Conservation (phyloP, 2,888 invertebrate species). For the Parnassius smintheus region DNA sequence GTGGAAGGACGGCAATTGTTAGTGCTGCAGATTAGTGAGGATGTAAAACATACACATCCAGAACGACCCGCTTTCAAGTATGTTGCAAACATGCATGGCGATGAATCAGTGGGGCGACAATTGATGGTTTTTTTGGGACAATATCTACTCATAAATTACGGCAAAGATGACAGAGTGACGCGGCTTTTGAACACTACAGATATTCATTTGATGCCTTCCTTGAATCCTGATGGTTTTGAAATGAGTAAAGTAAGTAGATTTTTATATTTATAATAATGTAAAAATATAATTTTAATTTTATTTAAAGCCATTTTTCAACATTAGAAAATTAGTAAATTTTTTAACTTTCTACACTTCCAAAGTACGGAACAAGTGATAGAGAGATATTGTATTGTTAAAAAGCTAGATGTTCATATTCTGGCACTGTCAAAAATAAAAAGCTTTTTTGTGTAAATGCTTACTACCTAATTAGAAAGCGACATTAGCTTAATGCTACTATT, state of each 20-base stretch:
- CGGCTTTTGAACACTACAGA: conserved; percentile 91
- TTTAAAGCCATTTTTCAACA: too few species aligned
- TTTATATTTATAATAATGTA: too few species aligned
- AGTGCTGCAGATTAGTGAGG: conserved; percentile 89
- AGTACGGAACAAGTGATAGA: too few species aligned
- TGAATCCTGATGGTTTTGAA: conserved; percentile 98
- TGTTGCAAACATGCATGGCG: conserved; percentile 98
- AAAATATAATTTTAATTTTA: too few species aligned
- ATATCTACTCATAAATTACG: conserved; percentile 90
- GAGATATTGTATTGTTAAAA: too few species aligned
- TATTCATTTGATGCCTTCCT: conserved; percentile 96
- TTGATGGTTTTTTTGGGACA: conserved; percentile 91
- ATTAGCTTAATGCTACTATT: too few species aligned
- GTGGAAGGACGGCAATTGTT: conserved; percentile 90
- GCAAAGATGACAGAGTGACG: conserved; percentile 85
- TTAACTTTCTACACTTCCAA: too few species aligned
- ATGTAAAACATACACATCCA: conserved; percentile 78
- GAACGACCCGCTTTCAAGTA: conserved; percentile 95
- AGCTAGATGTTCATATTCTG: too few species aligned
- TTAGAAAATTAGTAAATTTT: too few species aligned
- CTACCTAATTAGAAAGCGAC: too few species aligned
- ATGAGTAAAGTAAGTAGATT: conserved; percentile 83
- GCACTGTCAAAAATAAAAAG: too few species aligned
- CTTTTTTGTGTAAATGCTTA: too few species aligned
- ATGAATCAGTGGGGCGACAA: conserved; percentile 94